Evolutionary conservation across 2,797 vertebrate species (phyloP).

Genomic region (Protonibea diacanthus): DNA sequence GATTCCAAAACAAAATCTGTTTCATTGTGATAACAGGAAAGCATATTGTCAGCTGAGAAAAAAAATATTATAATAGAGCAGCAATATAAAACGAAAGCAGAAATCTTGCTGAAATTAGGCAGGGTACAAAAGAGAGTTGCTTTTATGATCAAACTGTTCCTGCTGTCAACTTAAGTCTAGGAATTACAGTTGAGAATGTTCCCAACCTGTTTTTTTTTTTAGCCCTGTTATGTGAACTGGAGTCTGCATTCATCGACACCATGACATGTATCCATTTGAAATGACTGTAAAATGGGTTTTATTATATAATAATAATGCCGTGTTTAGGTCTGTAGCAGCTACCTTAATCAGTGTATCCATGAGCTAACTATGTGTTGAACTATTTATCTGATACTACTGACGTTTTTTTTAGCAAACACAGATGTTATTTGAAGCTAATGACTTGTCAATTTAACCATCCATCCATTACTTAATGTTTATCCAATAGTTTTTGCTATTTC

Average conservation of each 20-base stretch:
- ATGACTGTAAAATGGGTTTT: not conserved
- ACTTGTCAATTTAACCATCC: not conserved
- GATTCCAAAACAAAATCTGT: constrained; percentile 27
- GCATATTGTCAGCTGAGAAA: constrained; percentile 28
- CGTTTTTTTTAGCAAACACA: not conserved
- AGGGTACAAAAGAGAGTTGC: constrained; percentile 9
- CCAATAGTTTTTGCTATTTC: not conserved
- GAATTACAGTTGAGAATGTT: constrained; percentile 16
- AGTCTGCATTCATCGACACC: too few relatives aligned
- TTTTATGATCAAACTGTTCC: constrained; percentile 38
- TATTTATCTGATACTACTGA: not conserved
- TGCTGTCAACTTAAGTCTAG: constrained; percentile 3
- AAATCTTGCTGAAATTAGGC: constrained; percentile 17
- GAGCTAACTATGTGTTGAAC: too few relatives aligned
- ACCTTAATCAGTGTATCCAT: not conserved
- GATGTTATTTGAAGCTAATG: not conserved
- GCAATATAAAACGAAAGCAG: constrained; percentile 27
- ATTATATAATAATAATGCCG: not conserved
- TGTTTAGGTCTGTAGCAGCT: not conserved
- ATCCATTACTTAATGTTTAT: not conserved
- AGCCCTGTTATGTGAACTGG: not conserved
- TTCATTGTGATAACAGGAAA: constrained; percentile 21
- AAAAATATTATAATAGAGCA: constrained; percentile 12
- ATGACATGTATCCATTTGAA: not conserved
- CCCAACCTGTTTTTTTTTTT: not conserved